A percentile compares a stretch with the other conserved stretches of the same genome.
These are phyloP conservation scores for Drosophila anomelani DNA, from an alignment of 2,888 invertebrate genomes.

Conservation along the genomic window DNA sequence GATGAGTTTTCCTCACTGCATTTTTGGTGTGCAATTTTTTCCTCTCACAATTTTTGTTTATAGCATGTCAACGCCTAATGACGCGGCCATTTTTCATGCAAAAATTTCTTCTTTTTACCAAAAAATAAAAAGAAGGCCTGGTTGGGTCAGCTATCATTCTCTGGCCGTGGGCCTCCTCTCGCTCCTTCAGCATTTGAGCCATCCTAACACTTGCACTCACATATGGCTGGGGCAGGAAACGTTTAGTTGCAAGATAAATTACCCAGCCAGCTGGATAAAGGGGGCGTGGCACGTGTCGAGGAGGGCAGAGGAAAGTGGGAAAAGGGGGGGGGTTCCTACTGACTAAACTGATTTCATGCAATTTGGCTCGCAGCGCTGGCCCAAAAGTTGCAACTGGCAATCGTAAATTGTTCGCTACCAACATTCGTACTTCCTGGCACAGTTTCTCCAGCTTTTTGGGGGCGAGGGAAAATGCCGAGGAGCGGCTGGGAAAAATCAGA, in stretches of 20 bases:
- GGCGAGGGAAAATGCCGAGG: constrained; percentile 1
- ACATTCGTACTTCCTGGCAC: constrained; percentile 77
- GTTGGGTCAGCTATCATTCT: constrained; percentile 30
- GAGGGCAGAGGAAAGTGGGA: not conserved
- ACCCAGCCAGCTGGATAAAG: constrained; percentile 48
- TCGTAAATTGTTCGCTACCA: constrained; percentile 75
- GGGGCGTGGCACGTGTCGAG: constrained; percentile 34
- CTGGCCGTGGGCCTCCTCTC: not conserved
- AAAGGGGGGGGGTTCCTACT: constrained; percentile 49
- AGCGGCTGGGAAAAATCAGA: constrained; percentile 67
- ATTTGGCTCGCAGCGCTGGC: constrained; percentile 75
- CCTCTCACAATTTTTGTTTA: constrained; percentile 72
- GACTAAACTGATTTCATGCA: constrained; percentile 78
- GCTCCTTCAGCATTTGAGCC: constrained; percentile 15
- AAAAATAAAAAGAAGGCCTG: constrained; percentile 20
- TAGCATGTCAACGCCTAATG: constrained; percentile 80
- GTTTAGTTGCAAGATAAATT: constrained; percentile 77
- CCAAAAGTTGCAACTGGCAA: constrained; percentile 70
- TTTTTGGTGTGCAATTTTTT: constrained; percentile 16
- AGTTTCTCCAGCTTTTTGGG: constrained; percentile 50
- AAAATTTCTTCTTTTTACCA: constrained; percentile 29
- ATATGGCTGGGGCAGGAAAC: constrained; percentile 63
- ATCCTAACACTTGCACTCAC: constrained; percentile 39
- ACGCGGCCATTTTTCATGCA: constrained; percentile 74
- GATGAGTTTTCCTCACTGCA: constrained; percentile 23